Conservation (phyloP, 2,888 invertebrate genomes). For the Prostheceraeus crozeri region DNA sequence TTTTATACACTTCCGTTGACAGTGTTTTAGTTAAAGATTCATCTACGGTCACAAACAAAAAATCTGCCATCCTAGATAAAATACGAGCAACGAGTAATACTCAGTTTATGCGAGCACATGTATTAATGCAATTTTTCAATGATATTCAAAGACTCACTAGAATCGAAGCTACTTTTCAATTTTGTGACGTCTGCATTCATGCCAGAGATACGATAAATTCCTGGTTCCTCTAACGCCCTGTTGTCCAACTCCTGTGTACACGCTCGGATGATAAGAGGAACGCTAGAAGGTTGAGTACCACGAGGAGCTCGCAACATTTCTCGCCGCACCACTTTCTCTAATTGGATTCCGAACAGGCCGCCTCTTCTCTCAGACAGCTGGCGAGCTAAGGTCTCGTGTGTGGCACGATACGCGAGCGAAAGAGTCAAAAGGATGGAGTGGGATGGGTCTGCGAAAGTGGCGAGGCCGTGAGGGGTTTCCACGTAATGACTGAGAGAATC, state of each 20-base stretch:
- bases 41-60: too few species aligned
- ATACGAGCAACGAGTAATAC: too few species aligned
- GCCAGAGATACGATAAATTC: conserved; percentile 87
- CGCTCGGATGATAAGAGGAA: neutral
- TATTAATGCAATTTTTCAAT: too few species aligned
- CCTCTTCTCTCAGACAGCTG: neutral
- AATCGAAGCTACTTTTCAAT: conserved; percentile 58
- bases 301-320: neutral
- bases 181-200: neutral
- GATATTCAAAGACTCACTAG: conserved; percentile 55
- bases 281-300: neutral
- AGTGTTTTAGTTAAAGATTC: too few species aligned
- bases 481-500: too few species aligned
- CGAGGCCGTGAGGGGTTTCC: too few species aligned
- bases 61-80: too few species aligned
- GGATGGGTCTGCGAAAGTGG: neutral
- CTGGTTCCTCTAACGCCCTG: conserved; percentile 70
- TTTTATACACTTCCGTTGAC: too few species aligned
- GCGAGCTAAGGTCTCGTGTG: neutral
- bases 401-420: neutral
- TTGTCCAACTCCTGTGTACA: neutral
- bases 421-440: neutral
- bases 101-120: too few species aligned
- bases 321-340: neutral
- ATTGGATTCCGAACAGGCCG: neutral